These are phyloP conservation scores for Graphium colonna DNA, from an alignment of 2,888 invertebrate genomes.

Conservation along the genomic window DNA sequence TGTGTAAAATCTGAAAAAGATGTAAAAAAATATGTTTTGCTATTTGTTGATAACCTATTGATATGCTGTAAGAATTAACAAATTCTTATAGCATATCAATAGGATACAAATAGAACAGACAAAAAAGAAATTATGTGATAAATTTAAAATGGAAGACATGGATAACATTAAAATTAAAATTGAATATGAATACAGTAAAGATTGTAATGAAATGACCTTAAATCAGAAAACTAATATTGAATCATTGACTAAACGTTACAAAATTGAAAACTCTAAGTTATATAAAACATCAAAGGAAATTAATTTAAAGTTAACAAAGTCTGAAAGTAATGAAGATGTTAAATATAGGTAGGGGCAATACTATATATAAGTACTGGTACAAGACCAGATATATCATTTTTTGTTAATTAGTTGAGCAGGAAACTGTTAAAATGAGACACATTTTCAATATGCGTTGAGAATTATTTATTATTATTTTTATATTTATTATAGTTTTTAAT, in stretches of 20 bases:
- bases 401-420: slow-evolving; percentile 25
- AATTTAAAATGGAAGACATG: background rate
- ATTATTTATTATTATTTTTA: too few species aligned
- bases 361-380: slow-evolving; percentile 10
- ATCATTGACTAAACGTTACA: slow-evolving; percentile 27
- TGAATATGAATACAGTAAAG: too few species aligned
- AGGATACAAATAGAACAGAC: too few species aligned
- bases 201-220: slow-evolving; percentile 33
- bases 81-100: background rate
- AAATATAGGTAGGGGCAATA: slow-evolving; percentile 5
- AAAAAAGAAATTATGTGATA: background rate
- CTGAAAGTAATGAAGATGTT: slow-evolving; percentile 20
- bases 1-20: background rate
- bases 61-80: background rate
- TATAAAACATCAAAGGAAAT: slow-evolving; percentile 34
- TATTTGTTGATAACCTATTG: background rate
- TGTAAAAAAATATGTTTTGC: background rate
- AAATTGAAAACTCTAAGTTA: slow-evolving; percentile 33
- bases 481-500: too few species aligned
- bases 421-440: slow-evolving; percentile 21
- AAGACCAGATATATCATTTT: slow-evolving; percentile 17
- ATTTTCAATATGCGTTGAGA: slow-evolving; percentile 26
- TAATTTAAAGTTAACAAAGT: slow-evolving; percentile 31
- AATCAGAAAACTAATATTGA: slow-evolving; percentile 31
- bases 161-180: background rate